phyloP scores from a whole-genome alignment of 2,797 vertebrate species.

The Zalophus californianus region DNA sequence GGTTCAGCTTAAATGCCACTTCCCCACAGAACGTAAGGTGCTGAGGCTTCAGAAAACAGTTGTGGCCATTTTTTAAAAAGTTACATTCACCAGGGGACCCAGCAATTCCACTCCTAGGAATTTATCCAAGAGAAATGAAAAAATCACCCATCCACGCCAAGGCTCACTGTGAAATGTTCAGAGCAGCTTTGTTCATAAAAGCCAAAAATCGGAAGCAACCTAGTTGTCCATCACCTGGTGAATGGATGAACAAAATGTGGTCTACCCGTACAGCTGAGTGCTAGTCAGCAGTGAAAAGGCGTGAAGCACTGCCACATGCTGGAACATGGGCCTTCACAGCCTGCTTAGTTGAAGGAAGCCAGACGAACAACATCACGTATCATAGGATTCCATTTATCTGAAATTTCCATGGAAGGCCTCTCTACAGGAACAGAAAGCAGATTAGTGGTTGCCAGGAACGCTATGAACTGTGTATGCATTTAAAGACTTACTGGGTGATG shows the following conservation, averaged over 20 bases:
- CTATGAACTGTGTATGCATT: too few relatives aligned
- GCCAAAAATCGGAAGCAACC: neutral
- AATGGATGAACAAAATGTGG: neutral
- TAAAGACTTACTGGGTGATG: neutral
- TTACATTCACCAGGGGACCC: neutral
- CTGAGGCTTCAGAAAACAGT: neutral
- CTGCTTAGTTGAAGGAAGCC: neutral
- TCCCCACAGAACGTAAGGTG: neutral
- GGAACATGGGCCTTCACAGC: neutral
- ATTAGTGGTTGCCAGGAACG: neutral
- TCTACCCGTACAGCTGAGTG: accelerated
- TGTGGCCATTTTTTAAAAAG: neutral
- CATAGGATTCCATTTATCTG: neutral
- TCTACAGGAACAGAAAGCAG: neutral
- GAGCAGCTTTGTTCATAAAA: neutral
- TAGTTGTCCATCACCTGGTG: neutral
- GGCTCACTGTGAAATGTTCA: neutral
- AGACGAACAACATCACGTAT: neutral
- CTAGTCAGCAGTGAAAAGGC: too few relatives aligned
- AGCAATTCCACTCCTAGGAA: neutral
- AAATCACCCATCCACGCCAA: neutral
- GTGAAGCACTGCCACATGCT: neutral
- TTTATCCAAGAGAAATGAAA: neutral
- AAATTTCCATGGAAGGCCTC: neutral
- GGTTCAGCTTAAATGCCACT: neutral